Base-by-base conservation (phyloP, 2,113 vertebrate genomes). In the Tenebrosternarchus preto region DNA sequence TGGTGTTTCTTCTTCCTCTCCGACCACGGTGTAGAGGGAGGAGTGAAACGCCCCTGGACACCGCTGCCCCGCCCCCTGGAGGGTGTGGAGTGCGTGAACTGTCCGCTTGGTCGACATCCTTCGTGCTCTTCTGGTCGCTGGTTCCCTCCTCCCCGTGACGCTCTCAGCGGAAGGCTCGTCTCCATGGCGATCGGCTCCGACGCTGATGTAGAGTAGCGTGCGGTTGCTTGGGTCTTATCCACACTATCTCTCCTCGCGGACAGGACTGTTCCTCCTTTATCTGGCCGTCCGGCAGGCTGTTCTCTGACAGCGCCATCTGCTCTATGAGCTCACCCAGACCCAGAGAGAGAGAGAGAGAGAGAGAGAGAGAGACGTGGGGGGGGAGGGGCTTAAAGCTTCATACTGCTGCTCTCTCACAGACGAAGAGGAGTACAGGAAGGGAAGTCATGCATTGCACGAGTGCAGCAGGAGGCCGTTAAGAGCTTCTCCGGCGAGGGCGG, bases 221-320 rank as follows among this genome's bases (percentile, higher is more conserved):
- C 2, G 12, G 88, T 90, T 88, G 86, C 88, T 85, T 88, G 78
- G 80, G 83, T 63, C 81, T 91, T 91, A 92, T 92, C 90, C 88
- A 53, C 84, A 66, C 81, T 88, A 90, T 92, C 88, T 90, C 83
- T 80, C 84, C 86, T 77, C 80, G 85, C 87, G 89, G 88, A 92
- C 89, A 85, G 87, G 86, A 83, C 86, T 89, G 90, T 92, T 92
- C 88, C 85, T n/a, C 88, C 85, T 88, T 92, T 91, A 92, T 92
- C 92, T 88, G 80, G 66, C 3, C 80, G 29, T 69, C 31, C 79
- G 74, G 50, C 63, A 85, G 86, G 88, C 85, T 86, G 82, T 80
- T 72, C 86, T 72, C 80, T 89, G 87, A 90, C 91, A 90, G 24
- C 83, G 68, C 53, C 80, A 46, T 86, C 84, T 55, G 85, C 39